A percentile compares a stretch with the other conserved stretches of the same genome.
Evolutionary conservation across 1,140 invertebrate genomes (phyloP).

Genomic region (Drepana arcuata): DNA sequence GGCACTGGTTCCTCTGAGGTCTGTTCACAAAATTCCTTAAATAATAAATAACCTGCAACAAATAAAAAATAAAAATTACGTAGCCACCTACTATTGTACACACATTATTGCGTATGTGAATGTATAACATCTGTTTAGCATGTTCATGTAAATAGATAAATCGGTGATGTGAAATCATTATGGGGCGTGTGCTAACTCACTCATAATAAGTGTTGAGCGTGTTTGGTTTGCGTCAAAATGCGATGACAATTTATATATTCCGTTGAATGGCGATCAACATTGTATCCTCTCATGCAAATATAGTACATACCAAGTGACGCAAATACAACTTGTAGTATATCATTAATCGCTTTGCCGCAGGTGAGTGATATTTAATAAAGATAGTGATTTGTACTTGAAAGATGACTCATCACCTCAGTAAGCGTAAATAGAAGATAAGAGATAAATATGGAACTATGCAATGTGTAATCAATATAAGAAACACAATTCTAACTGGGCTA

Average conservation of each 20-base stretch:
- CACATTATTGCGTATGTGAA: not conserved
- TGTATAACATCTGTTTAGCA: slow-evolving; percentile 2
- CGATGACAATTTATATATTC: not conserved
- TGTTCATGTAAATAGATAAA: slow-evolving; percentile 4
- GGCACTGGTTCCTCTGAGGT: slow-evolving; percentile 95
- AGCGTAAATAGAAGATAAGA: too few species aligned
- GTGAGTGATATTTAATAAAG: too few species aligned
- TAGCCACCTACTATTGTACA: not conserved
- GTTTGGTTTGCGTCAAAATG: slow-evolving; percentile 8
- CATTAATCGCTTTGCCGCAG: too few species aligned
- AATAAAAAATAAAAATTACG: slow-evolving; percentile 27
- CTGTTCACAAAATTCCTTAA: slow-evolving; percentile 99
- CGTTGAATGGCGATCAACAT: too few species aligned
- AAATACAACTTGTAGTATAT: too few species aligned
- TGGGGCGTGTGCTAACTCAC: slow-evolving; percentile 5
- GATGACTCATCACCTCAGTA: too few species aligned
- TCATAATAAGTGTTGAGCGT: slow-evolving; percentile 6
- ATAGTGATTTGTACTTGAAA: too few species aligned
- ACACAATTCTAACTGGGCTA: too few species aligned
- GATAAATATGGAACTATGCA: too few species aligned
- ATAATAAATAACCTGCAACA: slow-evolving; percentile 95
- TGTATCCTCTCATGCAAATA: not conserved
- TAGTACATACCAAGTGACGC: not conserved
- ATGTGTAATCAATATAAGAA: too few species aligned
- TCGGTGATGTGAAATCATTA: slow-evolving; percentile 8